Base-by-base conservation (phyloP, 2,113 vertebrate species). In the Calidris pugnax region DNA sequence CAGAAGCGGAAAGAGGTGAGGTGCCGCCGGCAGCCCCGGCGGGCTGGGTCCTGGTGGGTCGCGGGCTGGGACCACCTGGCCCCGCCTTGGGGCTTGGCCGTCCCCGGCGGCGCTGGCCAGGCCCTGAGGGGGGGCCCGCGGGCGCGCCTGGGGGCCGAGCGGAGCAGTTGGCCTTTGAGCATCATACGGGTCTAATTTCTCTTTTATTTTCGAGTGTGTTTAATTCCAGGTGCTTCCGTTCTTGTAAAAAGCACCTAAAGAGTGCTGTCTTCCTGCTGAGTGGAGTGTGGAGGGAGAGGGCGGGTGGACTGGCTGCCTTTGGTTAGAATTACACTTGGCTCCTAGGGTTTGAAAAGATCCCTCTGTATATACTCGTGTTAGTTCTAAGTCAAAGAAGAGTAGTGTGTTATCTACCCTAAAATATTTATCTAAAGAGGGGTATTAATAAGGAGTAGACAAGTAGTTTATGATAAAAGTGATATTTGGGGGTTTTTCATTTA, bases 1-100 rank as follows among this genome's bases (percentile, higher is more conserved):
- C 98, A 99, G 96, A 98, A 98, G 97, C 98, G 98, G 62, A 99
- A 99, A 74, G 99, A 99, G 98, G 99, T 99, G 93, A 87, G 94
- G 7, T 0, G 39, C 7, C 1, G 2, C 11, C 4, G 26, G 7
- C 14, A 33, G 32, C 19, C 19, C 14, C 20, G 24, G 22, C 8
- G 12, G 28, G 23, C 57, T 27, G 15, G 16, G 30, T 74, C 37
- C 62, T 4, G 12, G 45, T 9, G 3, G 55, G 57, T 27, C 26
- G 10, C 12, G 18, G 30, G 18, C 23, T 17, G 73, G 32, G 24
- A 35, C 14, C 22, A 3, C 8, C 13, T 21, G 57, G 23, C 39
- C 12, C 12, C 12, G 5, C 14, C 4, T 5, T 7, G 47, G 7
- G 71, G 51, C 20, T 24, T 10, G 53, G 24, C 30, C 18, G 22